Percentiles rank a stretch among this genome's conserved stretches.
Evolutionary conservation across 2,888 invertebrate species (phyloP).

Genomic region (Zygaena filipendulae): DNA sequence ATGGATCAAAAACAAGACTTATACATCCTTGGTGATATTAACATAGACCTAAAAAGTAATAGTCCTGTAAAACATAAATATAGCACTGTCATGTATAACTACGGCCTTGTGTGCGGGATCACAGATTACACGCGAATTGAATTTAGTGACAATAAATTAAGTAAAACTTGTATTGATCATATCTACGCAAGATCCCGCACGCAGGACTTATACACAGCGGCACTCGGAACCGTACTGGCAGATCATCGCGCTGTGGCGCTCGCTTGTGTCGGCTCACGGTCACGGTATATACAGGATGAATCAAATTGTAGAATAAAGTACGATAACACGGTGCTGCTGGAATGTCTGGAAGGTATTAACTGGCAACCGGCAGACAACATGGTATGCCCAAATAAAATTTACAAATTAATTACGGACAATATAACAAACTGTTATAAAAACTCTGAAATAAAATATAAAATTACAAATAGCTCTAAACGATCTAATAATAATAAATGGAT

Average conservation of each 20-base stretch:
- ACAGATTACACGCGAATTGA: slow-evolving; percentile 6
- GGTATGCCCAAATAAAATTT: slow-evolving; percentile 3
- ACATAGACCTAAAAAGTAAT: slow-evolving; percentile 10
- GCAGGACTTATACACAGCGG: slow-evolving; percentile 9
- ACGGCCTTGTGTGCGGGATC: slow-evolving; percentile 13
- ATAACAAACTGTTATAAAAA: slow-evolving; percentile 6
- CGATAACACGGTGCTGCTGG: too few relatives aligned
- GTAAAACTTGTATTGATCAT: slow-evolving; percentile 11
- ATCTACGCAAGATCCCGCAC: slow-evolving; percentile 6
- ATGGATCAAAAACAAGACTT: slow-evolving; percentile 4
- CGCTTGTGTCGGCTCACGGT: too few relatives aligned
- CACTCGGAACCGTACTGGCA: slow-evolving; percentile 12
- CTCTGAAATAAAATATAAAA: slow-evolving; percentile 4
- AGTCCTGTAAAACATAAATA: slow-evolving; percentile 14
- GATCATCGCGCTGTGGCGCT: too few relatives aligned
- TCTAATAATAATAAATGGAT: slow-evolving; percentile 9
- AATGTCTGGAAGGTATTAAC: background rate
- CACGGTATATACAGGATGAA: slow-evolving; percentile 2
- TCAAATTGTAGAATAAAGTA: too few relatives aligned
- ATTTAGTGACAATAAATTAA: slow-evolving; percentile 2
- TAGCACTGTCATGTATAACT: slow-evolving; percentile 5
- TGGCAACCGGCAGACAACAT: background rate
- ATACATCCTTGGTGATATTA: slow-evolving; percentile 9
- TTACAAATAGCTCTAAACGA: slow-evolving; percentile 1
- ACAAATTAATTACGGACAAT: slow-evolving; percentile 4